Evolutionary conservation across 2,113 vertebrate genomes (phyloP).

Genomic region (Rattus rattus): DNA sequence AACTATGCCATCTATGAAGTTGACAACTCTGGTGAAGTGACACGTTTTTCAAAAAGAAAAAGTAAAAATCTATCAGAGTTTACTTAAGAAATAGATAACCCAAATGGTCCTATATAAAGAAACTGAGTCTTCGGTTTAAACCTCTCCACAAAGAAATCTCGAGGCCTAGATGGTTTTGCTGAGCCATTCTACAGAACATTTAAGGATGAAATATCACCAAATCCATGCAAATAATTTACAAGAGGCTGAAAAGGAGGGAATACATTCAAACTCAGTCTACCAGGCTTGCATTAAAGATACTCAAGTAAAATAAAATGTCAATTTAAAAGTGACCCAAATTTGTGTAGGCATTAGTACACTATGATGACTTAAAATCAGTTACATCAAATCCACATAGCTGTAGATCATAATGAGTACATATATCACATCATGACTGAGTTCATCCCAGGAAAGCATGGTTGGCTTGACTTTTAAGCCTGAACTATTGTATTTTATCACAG

Average conservation of each 20-base stretch:
- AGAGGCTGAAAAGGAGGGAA: not conserved
- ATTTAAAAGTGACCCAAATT: not conserved
- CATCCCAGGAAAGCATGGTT: not conserved
- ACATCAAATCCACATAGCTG: not conserved
- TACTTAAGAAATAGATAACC: not conserved
- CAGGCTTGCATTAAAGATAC: not conserved
- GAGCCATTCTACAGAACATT: not conserved
- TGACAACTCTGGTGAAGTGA: not conserved
- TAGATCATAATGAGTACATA: not conserved
- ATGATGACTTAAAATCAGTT: not conserved
- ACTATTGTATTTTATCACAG: not conserved
- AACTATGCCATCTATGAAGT: not conserved
- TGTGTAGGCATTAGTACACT: not conserved
- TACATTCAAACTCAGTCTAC: not conserved
- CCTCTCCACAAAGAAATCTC: not conserved
- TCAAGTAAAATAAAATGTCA: not conserved
- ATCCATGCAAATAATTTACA: not conserved
- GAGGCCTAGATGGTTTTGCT: not conserved
- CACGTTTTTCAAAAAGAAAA: not conserved
- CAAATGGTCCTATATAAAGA: not conserved
- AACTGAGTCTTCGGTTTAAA: not conserved
- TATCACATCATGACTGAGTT: not conserved
- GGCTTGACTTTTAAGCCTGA: not conserved
- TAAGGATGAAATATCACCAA: not conserved
- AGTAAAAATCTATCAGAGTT: not conserved